Percentiles rank a stretch among this genome's conserved stretches.
phyloP scores from a whole-genome alignment of 2,797 vertebrate genomes.

The Pangasius larnaudii region DNA sequence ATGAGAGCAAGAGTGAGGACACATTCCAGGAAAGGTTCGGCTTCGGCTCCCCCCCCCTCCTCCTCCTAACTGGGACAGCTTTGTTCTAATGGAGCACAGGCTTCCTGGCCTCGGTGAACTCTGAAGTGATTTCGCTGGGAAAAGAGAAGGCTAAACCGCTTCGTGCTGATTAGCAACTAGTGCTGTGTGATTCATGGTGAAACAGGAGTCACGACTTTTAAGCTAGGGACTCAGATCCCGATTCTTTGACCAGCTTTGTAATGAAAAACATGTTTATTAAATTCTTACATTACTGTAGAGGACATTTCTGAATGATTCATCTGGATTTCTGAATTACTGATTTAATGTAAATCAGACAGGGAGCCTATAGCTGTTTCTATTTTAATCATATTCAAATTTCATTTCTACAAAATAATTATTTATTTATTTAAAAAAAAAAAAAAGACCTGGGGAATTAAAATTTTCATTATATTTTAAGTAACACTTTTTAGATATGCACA shows the following conservation, averaged over 20 bases:
- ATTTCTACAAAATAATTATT: neutral
- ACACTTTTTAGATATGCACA: neutral
- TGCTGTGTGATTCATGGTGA: neutral
- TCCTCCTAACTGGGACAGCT: slow-evolving; percentile 55
- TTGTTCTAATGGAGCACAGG: slow-evolving; percentile 58
- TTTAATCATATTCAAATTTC: neutral
- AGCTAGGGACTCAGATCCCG: neutral
- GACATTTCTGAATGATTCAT: neutral
- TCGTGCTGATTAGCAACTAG: neutral
- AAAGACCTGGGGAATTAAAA: neutral
- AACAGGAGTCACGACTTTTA: neutral
- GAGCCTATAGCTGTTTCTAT: no score
- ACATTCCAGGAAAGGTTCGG: slow-evolving; percentile 54
- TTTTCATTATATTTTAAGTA: neutral
- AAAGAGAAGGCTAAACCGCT: slow-evolving; percentile 15
- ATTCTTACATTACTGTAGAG: neutral
- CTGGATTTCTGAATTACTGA: neutral
- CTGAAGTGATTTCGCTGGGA: slow-evolving; percentile 38
- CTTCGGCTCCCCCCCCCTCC: no score
- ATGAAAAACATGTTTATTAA: neutral
- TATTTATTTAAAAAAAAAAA: neutral
- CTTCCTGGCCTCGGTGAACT: slow-evolving; percentile 54
- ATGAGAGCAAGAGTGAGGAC: slow-evolving; percentile 38
- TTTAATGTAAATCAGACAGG: neutral
- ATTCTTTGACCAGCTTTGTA: neutral